A percentile compares a stretch with the other conserved stretches of the same genome.
Conservation (phyloP, 2,888 invertebrate genomes). For the Zygaena filipendulae region DNA sequence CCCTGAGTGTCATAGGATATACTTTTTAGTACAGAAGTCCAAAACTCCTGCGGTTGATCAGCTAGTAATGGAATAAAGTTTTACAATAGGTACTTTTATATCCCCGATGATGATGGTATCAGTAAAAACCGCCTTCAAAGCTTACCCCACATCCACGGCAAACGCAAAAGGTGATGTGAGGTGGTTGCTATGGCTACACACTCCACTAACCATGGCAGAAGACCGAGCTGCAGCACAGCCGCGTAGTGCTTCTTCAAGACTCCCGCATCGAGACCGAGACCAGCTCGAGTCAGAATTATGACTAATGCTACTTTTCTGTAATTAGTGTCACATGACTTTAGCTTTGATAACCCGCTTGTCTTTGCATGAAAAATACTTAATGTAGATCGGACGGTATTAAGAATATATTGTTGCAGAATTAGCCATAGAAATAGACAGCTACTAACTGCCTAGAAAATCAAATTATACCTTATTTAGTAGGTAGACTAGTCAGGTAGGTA, state of each 20-base stretch:
- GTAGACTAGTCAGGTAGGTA: too few relatives aligned
- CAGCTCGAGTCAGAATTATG: constrained; percentile 85
- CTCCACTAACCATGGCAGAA: constrained; percentile 83
- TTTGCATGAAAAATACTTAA: background rate
- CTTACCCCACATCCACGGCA: constrained; percentile 83
- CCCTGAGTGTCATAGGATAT: too few relatives aligned
- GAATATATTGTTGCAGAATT: too few relatives aligned
- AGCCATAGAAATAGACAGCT: background rate
- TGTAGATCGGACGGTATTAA: too few relatives aligned
- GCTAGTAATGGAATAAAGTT: too few relatives aligned
- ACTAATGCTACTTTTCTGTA: constrained; percentile 83
- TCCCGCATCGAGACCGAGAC: constrained; percentile 81
- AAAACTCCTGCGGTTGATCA: too few relatives aligned
- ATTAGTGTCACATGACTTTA: too few relatives aligned
- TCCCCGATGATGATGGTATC: too few relatives aligned
- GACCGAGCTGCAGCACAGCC: constrained; percentile 78
- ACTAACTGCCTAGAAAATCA: background rate
- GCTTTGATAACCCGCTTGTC: too few relatives aligned
- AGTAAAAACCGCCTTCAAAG: background rate
- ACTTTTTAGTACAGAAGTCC: too few relatives aligned
- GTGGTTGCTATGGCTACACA: constrained; percentile 69
- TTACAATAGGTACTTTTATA: too few relatives aligned
- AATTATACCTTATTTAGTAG: background rate
- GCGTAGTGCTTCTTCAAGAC: constrained; percentile 78
- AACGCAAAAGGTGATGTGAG: constrained; percentile 73